Evolutionary conservation across 2,113 vertebrate genomes (phyloP), one percentile per base, ranked within the genome.

Genomic region (Oostethus manadensis): DNA sequence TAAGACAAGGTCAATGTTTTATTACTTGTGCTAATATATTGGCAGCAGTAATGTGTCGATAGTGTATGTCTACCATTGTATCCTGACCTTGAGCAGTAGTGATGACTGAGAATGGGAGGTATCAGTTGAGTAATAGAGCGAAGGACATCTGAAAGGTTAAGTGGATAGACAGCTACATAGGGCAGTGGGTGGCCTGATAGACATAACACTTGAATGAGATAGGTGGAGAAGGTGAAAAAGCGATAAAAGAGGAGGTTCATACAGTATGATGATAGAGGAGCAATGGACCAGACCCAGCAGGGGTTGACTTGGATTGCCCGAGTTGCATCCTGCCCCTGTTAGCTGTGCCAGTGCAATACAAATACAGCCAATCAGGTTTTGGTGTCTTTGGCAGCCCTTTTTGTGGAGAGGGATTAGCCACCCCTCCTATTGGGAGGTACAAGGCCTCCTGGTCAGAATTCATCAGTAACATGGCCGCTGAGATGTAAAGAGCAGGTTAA

Each of bases 401-500:
- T 42, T 14, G 78, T 80, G 68, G 81, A 82, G 71, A 70, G 82
- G 87, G 86, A 90, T 91, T 89, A 90, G 65, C 68, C 64, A 81
- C 82, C 87, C 85, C 82, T 89, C 88, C 86, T 87, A 87, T 87
- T 87, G 85, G 85, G 83, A 62, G 64, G 83, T 85, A 90, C 89
- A 90, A 85, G 86, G 86, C 84, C 87, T 88, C 87, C 86, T 78
- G 86, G 87, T 88, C 88, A 87, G 88, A 86, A 86, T 87, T 86
- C 86, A 88, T 87, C 86, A 90, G 78, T 68, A 66, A 84, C 84
- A 84, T 51, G 73, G 81, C 78, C 81, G 83, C 86, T 66, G 80
- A 89, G 82, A 88, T 84, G 83, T 87, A 86, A 84, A 86, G 89
- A 88, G 83, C 86, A 90, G 89, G 90, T 91, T 91, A 89, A 91